These are phyloP conservation scores for Xanthostigma xanthostigma DNA, from an alignment of 2,888 invertebrate species.

Conservation along the genomic window DNA sequence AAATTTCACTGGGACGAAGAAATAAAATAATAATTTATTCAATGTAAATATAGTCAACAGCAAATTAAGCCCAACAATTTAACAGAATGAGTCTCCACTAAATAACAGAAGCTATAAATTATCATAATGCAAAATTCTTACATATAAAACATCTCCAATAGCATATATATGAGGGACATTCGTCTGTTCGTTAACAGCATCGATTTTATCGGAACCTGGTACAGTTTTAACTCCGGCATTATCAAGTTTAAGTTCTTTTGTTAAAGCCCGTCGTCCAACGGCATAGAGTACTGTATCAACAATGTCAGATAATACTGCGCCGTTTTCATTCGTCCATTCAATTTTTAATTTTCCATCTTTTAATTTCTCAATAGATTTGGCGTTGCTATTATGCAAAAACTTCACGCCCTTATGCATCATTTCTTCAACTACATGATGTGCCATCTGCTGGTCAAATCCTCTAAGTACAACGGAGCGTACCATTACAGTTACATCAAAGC, in stretches of 20 bases:
- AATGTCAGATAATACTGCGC: slow-evolving; percentile 33
- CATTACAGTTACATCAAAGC: slow-evolving; percentile 75
- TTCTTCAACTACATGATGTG: slow-evolving; percentile 57
- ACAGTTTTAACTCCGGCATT: slow-evolving; percentile 55
- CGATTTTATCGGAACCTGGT: slow-evolving; percentile 53
- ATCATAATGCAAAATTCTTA: slow-evolving; percentile 26
- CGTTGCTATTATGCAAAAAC: slow-evolving; percentile 57
- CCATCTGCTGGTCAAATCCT: slow-evolving; percentile 91
- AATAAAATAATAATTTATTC: background rate
- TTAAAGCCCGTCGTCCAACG: slow-evolving; percentile 65
- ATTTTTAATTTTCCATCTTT: slow-evolving; percentile 51
- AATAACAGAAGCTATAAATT: too few species aligned
- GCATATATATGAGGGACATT: slow-evolving; percentile 80
- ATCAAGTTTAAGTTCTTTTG: slow-evolving; percentile 52
- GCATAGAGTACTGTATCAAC: slow-evolving; percentile 81
- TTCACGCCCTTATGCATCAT: slow-evolving; percentile 68
- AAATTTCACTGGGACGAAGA: background rate
- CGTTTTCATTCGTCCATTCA: slow-evolving; percentile 40
- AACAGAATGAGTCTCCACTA: too few species aligned
- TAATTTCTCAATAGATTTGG: slow-evolving; percentile 55
- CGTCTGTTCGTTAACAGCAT: slow-evolving; percentile 65
- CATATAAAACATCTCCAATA: slow-evolving; percentile 82
- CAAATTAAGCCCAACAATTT: too few species aligned
- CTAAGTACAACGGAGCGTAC: slow-evolving; percentile 75
- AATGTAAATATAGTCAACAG: too few species aligned